Evolutionary conservation across 2,113 vertebrate species (phyloP).

Genomic region (Brachirus orientalis): DNA sequence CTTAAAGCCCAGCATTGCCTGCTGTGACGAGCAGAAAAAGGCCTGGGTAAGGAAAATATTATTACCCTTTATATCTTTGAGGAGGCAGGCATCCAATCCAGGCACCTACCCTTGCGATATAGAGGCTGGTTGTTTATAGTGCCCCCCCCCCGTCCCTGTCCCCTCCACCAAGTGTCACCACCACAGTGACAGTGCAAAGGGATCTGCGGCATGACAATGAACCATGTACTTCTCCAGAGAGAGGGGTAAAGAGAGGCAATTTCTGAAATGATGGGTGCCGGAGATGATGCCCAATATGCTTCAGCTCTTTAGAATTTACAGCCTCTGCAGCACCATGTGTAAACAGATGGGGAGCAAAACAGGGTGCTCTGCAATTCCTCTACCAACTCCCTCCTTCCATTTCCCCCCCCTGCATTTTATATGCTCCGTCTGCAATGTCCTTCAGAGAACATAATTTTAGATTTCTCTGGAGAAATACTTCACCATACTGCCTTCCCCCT

Average conservation of each 20-base stretch:
- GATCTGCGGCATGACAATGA: constrained; percentile 53
- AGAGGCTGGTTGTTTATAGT: constrained; percentile 62
- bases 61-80: constrained; percentile 70
- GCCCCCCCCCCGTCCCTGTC: constrained; percentile 6
- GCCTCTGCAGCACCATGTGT: constrained; percentile 68
- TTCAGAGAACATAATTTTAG: constrained; percentile 76
- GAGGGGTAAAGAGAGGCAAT: constrained; percentile 72
- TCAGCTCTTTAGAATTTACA: constrained; percentile 77
- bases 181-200: constrained; percentile 61
- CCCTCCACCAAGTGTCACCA: constrained; percentile 46
- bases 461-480: constrained; percentile 80
- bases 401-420: constrained; percentile 9
- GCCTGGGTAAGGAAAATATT: constrained; percentile 60
- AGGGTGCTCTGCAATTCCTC: constrained; percentile 65
- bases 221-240: constrained; percentile 54
- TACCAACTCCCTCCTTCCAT: constrained; percentile 10
- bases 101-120: constrained; percentile 64
- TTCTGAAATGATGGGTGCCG: constrained; percentile 72
- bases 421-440: constrained; percentile 67
- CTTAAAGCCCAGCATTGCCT: constrained; percentile 16
- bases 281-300: constrained; percentile 76
- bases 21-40: constrained; percentile 19
- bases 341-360: constrained; percentile 73
- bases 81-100: constrained; percentile 54
- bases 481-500: constrained; percentile 62